Evolutionary conservation across 2,888 invertebrate genomes (phyloP), one percentile per base, ranked within the genome.

Genomic region (Oxytorus armatus): DNA sequence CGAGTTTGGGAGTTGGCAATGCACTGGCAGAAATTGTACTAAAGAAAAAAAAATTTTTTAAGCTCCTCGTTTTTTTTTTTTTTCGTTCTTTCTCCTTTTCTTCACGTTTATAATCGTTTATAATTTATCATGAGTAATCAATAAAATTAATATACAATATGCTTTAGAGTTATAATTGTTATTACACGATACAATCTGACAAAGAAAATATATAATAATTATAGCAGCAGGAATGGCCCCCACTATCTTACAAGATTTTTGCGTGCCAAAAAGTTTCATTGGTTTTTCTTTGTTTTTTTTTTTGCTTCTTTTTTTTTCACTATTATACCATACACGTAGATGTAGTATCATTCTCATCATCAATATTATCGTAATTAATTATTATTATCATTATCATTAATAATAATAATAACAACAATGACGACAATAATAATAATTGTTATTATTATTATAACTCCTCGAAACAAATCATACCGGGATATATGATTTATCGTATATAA

Each of bases 81-180:
- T 59, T 57, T 47, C 63, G 25, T 57, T 11, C 44, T 59, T 82
- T 83, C 65, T n/a, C n/a, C n/a, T 44, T 61, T 79, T 83, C 70
- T 75, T 86, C 87, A 83, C 83, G 87, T 85, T 86, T 86, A 88
- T 89, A 88, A 89, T 90, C 83, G 88, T 89, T 89, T 87, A 89
- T 90, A 90, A 89, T 89, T 90, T 89, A 89, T 88, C 86, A 88
- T 87, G 89, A 88, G 87, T 89, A 87, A 88, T 90, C 86, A 88
- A 90, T 91, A 90, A 90, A 92, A 91, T 91, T 90, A 91, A 90
- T 91, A 91, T 92, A 91, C 90, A 90, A 89, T 89, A 89, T 89
- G 86, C 86, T 90, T 89, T 86, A 88, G 88, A 90, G 87, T 89
- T 88, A 89, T 85, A 89, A 87, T 86, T 90, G 88, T 90, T 90